phyloP scores from a whole-genome alignment of 2,888 invertebrate species.

The Diarsia mendica region DNA sequence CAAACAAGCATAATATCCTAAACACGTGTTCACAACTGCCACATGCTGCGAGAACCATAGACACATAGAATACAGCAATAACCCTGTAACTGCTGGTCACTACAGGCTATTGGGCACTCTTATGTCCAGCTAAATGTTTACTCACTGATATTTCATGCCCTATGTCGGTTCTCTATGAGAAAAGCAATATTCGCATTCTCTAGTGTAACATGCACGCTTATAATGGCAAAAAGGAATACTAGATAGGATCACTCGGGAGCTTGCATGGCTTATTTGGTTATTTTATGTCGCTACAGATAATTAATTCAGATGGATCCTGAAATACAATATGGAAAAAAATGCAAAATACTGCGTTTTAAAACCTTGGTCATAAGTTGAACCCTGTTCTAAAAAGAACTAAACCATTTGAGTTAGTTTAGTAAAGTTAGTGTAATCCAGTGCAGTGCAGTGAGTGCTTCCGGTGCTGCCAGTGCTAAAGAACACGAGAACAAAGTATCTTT shows the following conservation, averaged over 20 bases:
- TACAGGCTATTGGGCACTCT: background rate
- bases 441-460: no score
- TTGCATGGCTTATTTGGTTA: background rate
- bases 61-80: conserved; percentile 25
- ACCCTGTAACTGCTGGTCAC: background rate
- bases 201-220: background rate
- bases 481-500: no score
- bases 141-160: conserved; percentile 30
- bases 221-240: conserved; percentile 12
- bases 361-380: background rate
- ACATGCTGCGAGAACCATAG: background rate
- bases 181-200: conserved; percentile 32
- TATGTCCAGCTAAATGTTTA: conserved; percentile 28
- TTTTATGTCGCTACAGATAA: background rate
- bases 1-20: background rate
- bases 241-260: no score
- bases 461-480: no score
- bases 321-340: background rate
- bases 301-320: background rate
- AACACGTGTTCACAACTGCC: background rate
- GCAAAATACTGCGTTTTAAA: conserved; percentile 1
- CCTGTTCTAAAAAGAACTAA: no score
- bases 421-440: no score
- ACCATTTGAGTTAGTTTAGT: no score
- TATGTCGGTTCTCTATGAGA: conserved; percentile 1